Evolutionary conservation across 2,113 vertebrate genomes (phyloP).

Genomic region (Oreochromis aureus): DNA sequence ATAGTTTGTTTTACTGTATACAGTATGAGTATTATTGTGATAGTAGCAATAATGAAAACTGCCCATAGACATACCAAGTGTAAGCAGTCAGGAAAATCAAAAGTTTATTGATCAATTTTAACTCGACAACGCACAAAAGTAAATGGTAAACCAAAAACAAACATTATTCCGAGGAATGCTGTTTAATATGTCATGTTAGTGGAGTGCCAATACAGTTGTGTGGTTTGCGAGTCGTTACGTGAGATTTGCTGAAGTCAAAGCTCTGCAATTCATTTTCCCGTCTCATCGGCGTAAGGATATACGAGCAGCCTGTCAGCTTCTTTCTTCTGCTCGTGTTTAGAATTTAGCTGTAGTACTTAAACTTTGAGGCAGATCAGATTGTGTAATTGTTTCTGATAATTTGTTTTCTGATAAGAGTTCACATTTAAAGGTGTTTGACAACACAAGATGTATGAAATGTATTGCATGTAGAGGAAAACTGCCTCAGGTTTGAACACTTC

Average conservation of each 20-base stretch:
- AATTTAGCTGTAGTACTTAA: not conserved
- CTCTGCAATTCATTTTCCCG: not conserved
- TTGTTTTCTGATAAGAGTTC: not conserved
- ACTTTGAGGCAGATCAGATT: not conserved
- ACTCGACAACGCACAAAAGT: not conserved
- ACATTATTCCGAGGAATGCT: not conserved
- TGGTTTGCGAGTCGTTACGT: not conserved
- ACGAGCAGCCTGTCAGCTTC: not conserved
- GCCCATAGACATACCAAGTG: not conserved
- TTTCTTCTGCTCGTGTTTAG: not conserved
- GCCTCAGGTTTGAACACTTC: not conserved
- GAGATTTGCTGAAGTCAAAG: not conserved
- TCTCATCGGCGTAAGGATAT: not conserved
- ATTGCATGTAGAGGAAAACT: not conserved
- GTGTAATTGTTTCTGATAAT: not conserved
- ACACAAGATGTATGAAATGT: not conserved
- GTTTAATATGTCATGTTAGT: not conserved
- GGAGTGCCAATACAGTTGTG: not conserved
- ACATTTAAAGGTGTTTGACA: not conserved
- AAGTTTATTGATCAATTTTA: conserved; percentile 9
- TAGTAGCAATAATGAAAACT: not conserved
- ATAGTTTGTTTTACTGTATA: not conserved
- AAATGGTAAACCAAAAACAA: not conserved
- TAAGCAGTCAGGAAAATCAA: not conserved
- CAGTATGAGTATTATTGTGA: not conserved